Base-by-base conservation (phyloP, 92 coral and sea anemone genomes). In the Porites lobata region DNA sequence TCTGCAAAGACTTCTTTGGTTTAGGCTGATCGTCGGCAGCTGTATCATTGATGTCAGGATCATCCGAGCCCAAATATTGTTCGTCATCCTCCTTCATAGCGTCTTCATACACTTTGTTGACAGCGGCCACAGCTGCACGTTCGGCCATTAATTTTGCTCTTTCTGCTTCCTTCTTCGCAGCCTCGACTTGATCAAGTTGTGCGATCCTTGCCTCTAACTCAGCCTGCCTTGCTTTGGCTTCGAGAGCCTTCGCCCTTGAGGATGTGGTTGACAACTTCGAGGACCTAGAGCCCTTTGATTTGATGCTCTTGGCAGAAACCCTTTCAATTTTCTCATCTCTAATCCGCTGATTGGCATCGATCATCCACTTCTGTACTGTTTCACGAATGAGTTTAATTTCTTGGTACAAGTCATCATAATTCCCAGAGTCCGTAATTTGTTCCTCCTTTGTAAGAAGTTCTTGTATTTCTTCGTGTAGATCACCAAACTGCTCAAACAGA, bases 391-490 rank as follows among this genome's bases (percentile, higher is more conserved):
- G 57, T 53, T 2, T 53, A 53, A 53, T 1, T 70, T 76, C 89
- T 24, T 68, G 57, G 57, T 53, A 53, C 89, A 57, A 43, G 29
- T 32, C 15, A 53, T 53, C 57, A 53, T 53, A 53, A 53, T 53
- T 67, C 78, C n/a, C n/a, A n/a, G n/a, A n/a, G n/a, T n/a, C n/a
- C n/a, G n/a, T n/a, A n/a, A n/a, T n/a, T n/a, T n/a, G n/a, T n/a
- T n/a, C n/a, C n/a, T n/a, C n/a, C n/a, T n/a, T n/a, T 24, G 78
- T 72, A 7, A 82, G 58, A 22, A 79, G 83, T 19, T 90, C 93
- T 77, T 65, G 82, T 51, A 86, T 86, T 64, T 86, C 87, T 81
- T 86, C 84, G 68, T 76, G 93, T 19, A 86, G 77, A 81, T 86
- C 82, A 15, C 70, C 75, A 70, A 89, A 89, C 56, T 83, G 75